Evolutionary conservation across 2,888 invertebrate species (phyloP), one percentile per base, ranked within the genome.

Genomic region (Trachelus stipa): DNA sequence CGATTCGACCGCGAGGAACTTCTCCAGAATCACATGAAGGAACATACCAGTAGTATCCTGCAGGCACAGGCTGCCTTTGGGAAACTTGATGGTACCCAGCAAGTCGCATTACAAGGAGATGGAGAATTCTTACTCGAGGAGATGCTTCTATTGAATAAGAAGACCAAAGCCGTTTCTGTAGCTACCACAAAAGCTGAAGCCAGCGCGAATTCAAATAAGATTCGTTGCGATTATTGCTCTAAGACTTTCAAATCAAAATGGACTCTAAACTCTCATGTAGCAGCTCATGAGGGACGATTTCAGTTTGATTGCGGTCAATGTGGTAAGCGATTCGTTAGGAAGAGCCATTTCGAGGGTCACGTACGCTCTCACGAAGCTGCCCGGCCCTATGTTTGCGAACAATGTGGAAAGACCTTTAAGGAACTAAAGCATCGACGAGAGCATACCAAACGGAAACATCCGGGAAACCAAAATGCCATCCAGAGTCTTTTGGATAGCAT

Each of bases 311-410:
- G 92, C 82, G 86, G 88, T 33, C 89, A 89, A 35, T 92, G 92
- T 79, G 91, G 90, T 30, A 92, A 92, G 74, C 89, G 89, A 79
- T 92, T 92, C 75, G 91, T 92, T 0, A 83, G 92, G 3, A 91
- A 92, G 78, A 91, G 91, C 34, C 92, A 92, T 75, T 92, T 91
- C 75, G 91, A 91, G 76, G 89, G 91, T 0, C 92, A 92, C 77
- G 86, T 91, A 23, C 87, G 91, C 11, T 90, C 91, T 0, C 92
- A 92, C 77, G 90, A 91, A 68, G 90, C 90, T 1, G 88, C 90
- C 0, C 83, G 92, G 15, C 92, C 92, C 0, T 92, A 88, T 77
- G 87, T 89, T 2, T 92, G 91, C 81, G 90, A 91, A 34, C 88
- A 89, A 40, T 91, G 92, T 74, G 91, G 91, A 12, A 88, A 90